These are phyloP conservation scores for Crioceris asparagi DNA, from an alignment of 2,888 invertebrate species.

Conservation along the genomic window DNA sequence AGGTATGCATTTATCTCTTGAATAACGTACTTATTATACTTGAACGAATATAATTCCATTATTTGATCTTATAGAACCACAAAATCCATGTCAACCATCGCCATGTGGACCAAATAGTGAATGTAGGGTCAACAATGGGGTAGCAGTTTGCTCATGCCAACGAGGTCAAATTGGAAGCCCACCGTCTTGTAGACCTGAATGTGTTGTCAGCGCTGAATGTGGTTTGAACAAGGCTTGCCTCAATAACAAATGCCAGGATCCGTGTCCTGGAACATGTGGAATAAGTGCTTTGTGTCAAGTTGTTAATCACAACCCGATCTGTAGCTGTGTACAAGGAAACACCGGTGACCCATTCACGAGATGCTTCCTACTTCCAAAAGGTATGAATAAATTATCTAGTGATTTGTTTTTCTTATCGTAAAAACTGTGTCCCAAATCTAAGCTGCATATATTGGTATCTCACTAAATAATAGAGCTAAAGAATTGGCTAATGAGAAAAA, in stretches of 20 bases:
- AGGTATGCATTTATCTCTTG: constrained; percentile 1
- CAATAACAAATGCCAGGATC: constrained; percentile 69
- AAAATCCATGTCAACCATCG: constrained; percentile 58
- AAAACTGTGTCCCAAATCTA: too few species aligned
- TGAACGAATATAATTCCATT: not conserved
- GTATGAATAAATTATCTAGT: too few species aligned
- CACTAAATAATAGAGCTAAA: too few species aligned
- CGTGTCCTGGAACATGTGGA: constrained; percentile 73
- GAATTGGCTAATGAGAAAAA: too few species aligned
- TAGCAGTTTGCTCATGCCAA: constrained; percentile 59
- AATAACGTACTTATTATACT: not conserved
- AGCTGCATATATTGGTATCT: too few species aligned
- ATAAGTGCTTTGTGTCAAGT: constrained; percentile 61
- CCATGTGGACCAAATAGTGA: constrained; percentile 62
- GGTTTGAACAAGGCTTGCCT: constrained; percentile 65
- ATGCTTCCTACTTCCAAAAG: constrained; percentile 44
- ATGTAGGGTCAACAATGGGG: constrained; percentile 46
- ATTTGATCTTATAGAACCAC: constrained; percentile 23
- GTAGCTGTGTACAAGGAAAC: constrained; percentile 57
- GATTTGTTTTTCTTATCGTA: too few species aligned
- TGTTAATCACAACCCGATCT: constrained; percentile 72
- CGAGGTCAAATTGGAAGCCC: constrained; percentile 62
- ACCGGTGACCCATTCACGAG: constrained; percentile 68
- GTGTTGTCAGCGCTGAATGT: constrained; percentile 71
- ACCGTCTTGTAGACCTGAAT: constrained; percentile 68